Evolutionary conservation across 2,888 invertebrate species (phyloP), one percentile per base, ranked within the genome.

Genomic region (Leucania comma): DNA sequence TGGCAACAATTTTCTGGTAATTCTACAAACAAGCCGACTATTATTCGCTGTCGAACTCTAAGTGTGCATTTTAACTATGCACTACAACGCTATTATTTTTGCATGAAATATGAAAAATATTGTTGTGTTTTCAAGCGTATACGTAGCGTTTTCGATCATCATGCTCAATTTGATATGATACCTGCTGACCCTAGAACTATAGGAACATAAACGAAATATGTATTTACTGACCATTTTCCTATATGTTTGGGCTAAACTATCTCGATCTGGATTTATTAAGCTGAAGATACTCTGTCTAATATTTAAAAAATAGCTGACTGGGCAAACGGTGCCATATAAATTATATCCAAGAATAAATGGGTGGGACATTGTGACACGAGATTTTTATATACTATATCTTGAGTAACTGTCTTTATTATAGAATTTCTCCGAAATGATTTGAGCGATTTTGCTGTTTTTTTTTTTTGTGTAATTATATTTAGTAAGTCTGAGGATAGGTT

Each of bases 1-100:
- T 54, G 53, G 38, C 38, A 81, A 71, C 66, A 46, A 65, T 76
- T 64, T 76, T 81, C 65, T 58, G 64, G 57, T 72, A 76, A 71
- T 76, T 78, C 29, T 35, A 59, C 70, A 70, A 75, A 75, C 50
- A 62, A 50, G 56, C 35, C 51, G 50, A 29, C 59, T 54, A 68
- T 77, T 77, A 77, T 29, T 26, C 22, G n/a, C 48, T 66, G 57
- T 66, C 53, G 59, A 80, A 57, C 67, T 54, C 20, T n/a, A 64
- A 64, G 56, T 71, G 56, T 65, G 72, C 53, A 62, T 65, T 63
- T 63, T 60, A 67, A 78, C 51, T 38, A 66, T 66, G 48, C 59
- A 62, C 42, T 66, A 60, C 38, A 78, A 63, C n/a, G 38, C 32
- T 35, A 54, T 54, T 57, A 71, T 26, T 29, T 63, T 22, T 48